phyloP scores from a whole-genome alignment of 2,888 invertebrate genomes.

The Tipula unca region DNA sequence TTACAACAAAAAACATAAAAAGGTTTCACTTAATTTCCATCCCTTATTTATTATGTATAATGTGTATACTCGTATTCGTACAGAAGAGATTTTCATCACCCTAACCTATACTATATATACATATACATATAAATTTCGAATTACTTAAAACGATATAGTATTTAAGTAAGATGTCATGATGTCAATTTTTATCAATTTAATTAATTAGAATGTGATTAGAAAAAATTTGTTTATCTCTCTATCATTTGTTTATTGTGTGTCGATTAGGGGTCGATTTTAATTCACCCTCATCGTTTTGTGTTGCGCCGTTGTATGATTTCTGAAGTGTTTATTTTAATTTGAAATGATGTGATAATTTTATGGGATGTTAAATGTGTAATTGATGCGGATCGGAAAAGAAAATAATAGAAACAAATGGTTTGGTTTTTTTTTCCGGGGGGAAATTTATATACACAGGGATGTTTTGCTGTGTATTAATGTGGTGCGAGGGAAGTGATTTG shows the following conservation, averaged over 20 bases:
- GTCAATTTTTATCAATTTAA: slow-evolving; percentile 15
- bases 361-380: slow-evolving; percentile 14
- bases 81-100: not conserved
- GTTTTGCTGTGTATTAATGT: not conserved
- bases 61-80: not conserved
- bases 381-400: not conserved
- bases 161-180: slow-evolving; percentile 16
- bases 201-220: not conserved
- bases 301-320: not conserved
- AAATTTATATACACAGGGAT: not conserved
- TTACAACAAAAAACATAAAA: not conserved
- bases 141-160: slow-evolving; percentile 15
- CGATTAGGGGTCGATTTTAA: not conserved
- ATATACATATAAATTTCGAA: not conserved
- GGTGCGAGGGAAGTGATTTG: not conserved
- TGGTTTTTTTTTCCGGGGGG: not conserved
- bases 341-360: slow-evolving; percentile 4
- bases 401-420: not conserved
- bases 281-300: not conserved
- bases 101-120: too few species aligned
- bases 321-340: slow-evolving; percentile 8
- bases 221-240: not conserved
- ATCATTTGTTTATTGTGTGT: not conserved
- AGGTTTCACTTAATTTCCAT: slow-evolving; percentile 14
- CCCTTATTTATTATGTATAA: not conserved